Conservation (phyloP, 2,888 invertebrate species). For the Ceramica pisi region DNA sequence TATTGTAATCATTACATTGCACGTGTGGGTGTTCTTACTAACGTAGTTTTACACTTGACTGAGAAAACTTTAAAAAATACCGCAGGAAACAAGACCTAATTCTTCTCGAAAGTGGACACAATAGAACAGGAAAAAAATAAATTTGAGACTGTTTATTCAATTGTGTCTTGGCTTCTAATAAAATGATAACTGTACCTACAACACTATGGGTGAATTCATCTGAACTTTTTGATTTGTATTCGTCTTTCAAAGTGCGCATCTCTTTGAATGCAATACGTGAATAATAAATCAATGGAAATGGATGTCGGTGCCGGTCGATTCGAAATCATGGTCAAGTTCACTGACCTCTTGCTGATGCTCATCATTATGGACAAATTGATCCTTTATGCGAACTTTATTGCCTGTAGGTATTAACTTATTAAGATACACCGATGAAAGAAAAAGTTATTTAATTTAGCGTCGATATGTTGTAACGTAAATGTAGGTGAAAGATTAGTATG, state of each 20-base stretch:
- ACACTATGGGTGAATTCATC: slow-evolving; percentile 54
- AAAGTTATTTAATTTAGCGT: slow-evolving; percentile 37
- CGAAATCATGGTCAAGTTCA: slow-evolving; percentile 82
- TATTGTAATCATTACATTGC: slow-evolving; percentile 45
- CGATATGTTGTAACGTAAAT: slow-evolving; percentile 64
- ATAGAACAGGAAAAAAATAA: slow-evolving; percentile 38
- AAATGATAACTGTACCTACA: slow-evolving; percentile 56
- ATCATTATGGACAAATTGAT: slow-evolving; percentile 78
- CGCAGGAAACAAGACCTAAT: slow-evolving; percentile 44
- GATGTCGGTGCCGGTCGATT: slow-evolving; percentile 70
- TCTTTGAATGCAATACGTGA: slow-evolving; percentile 77
- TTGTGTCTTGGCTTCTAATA: slow-evolving; percentile 61
- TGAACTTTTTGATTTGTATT: slow-evolving; percentile 68
- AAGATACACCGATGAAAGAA: slow-evolving; percentile 24
- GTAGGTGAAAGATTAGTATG: slow-evolving; percentile 74
- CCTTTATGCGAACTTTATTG: slow-evolving; percentile 40
- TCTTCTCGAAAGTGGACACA: slow-evolving; percentile 38
- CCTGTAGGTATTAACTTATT: slow-evolving; percentile 1
- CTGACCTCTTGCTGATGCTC: slow-evolving; percentile 74
- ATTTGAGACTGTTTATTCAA: slow-evolving; percentile 43
- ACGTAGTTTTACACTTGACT: slow-evolving; percentile 9
- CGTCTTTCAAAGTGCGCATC: slow-evolving; percentile 69
- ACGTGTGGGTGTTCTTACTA: slow-evolving; percentile 22
- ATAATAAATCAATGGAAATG: slow-evolving; percentile 84
- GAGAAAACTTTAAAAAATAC: slow-evolving; percentile 5